These are phyloP conservation scores for Apodemus speciosus DNA, from an alignment of 2,113 vertebrate species.

Conservation along the genomic window DNA sequence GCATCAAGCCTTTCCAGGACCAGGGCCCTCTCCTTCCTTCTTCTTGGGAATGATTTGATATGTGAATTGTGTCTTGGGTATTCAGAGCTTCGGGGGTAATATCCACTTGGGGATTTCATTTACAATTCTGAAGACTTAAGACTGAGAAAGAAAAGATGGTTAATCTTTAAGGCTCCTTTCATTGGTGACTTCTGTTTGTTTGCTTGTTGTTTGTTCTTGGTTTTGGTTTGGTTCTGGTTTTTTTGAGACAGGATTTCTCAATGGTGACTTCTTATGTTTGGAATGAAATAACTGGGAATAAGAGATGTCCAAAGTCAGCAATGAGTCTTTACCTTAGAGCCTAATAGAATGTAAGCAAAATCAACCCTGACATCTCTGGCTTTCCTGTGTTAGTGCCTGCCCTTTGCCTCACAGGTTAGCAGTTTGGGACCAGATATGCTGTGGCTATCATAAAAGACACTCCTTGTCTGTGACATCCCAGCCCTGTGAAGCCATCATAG, in stretches of 20 bases:
- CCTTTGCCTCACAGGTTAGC: not conserved
- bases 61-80: no score
- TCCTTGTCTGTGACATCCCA: not conserved
- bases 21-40: no score
- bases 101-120: slow-evolving; percentile 8
- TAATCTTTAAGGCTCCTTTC: not conserved
- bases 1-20: no score
- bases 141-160: not conserved
- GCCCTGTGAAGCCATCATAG: not conserved
- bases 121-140: not conserved
- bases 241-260: slow-evolving; percentile 10
- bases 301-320: not conserved
- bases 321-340: not conserved
- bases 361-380: not conserved
- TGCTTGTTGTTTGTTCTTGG: not conserved
- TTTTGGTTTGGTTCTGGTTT: not conserved
- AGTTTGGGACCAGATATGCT: not conserved
- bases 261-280: not conserved
- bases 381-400: not conserved
- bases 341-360: not conserved
- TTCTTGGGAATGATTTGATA: no score
- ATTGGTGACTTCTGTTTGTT: not conserved
- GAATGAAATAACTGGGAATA: slow-evolving; percentile 6
- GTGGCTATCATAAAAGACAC: slow-evolving; percentile 25
- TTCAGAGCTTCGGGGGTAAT: no score